phyloP scores from a whole-genome alignment of 2,113 vertebrate species.

The Eclectus roratus region DNA sequence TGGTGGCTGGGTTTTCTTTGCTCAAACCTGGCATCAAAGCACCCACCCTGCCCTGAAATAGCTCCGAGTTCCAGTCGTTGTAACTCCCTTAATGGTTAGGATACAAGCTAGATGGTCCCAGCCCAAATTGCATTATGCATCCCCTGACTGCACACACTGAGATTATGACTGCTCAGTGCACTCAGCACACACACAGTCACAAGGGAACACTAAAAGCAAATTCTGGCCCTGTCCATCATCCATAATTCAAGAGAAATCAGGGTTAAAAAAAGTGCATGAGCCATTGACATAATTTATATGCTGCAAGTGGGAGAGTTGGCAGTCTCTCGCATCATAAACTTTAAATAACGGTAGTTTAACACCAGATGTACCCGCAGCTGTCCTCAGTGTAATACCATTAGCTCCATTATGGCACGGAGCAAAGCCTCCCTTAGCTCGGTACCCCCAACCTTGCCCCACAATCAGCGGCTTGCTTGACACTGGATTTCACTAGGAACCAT shows the following conservation, averaged over 20 bases:
- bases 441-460: constrained; percentile 22
- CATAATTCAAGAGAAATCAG: constrained; percentile 90
- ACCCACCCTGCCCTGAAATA: neutral
- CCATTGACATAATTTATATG: constrained; percentile 79
- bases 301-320: constrained; percentile 65
- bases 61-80: neutral
- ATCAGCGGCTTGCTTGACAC: neutral
- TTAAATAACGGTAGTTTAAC: constrained; percentile 81
- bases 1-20: neutral
- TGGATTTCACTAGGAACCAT: neutral
- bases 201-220: constrained; percentile 86
- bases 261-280: constrained; percentile 87
- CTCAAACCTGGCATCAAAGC: neutral
- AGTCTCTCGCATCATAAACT: constrained; percentile 82
- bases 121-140: constrained; percentile 56
- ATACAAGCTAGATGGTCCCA: constrained; percentile 33
- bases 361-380: constrained; percentile 74
- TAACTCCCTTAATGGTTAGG: neutral
- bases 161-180: constrained; percentile 78
- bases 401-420: constrained; percentile 76
- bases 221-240: constrained; percentile 81
- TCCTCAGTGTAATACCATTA: constrained; percentile 77
- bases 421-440: constrained; percentile 2
- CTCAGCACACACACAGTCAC: constrained; percentile 56
- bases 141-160: constrained; percentile 60